Conservation (phyloP, 2,113 vertebrate genomes). For the Notechis scutatus region DNA sequence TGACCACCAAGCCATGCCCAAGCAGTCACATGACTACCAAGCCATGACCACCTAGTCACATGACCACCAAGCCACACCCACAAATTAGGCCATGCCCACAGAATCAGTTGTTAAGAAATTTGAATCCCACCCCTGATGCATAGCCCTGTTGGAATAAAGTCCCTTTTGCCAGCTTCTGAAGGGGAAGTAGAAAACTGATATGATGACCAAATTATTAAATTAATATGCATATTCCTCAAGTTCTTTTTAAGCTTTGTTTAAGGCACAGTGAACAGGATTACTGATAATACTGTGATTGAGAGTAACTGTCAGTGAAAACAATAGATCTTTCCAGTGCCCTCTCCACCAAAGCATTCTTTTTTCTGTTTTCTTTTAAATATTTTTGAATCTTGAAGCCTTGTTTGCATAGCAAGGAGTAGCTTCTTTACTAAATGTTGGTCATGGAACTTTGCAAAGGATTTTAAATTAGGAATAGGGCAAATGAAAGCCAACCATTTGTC, state of each 20-base stretch:
- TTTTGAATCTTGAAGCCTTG: background rate
- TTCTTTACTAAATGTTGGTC: background rate
- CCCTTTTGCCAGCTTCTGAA: background rate
- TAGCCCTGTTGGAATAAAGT: background rate
- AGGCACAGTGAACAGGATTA: background rate
- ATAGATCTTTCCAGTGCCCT: background rate
- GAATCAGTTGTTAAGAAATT: no score
- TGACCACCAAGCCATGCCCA: no score
- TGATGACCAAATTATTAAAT: background rate
- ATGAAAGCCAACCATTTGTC: background rate
- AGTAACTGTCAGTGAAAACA: background rate
- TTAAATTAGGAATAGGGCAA: background rate
- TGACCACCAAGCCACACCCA: no score
- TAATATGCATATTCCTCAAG: background rate
- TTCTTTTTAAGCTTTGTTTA: background rate
- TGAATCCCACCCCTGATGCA: no score
- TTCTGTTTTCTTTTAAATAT: background rate
- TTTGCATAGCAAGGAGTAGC: background rate
- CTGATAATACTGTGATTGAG: background rate
- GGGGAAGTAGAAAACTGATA: background rate
- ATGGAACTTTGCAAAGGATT: background rate
- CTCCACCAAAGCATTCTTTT: background rate
- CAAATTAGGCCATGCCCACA: no score
- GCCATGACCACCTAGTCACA: no score
- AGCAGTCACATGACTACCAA: no score